A percentile compares a stretch with the other conserved stretches of the same genome.
Conservation (phyloP, 2,113 vertebrate species). For the Chrysemys picta region DNA sequence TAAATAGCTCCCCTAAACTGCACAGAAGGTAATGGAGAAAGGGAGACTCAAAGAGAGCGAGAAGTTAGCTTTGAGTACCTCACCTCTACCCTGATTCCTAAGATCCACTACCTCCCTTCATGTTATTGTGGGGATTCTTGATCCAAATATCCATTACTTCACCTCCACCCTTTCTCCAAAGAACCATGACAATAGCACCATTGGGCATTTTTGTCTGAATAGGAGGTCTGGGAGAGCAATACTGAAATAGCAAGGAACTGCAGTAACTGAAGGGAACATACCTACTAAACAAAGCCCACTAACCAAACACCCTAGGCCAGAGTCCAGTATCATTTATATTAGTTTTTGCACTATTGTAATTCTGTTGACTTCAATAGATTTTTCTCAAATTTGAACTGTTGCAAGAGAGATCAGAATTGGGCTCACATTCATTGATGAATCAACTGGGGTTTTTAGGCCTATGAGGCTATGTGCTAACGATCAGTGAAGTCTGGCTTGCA, state of each 20-base stretch:
- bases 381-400: background rate
- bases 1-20: slow-evolving; percentile 37
- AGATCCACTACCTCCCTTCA: slow-evolving; percentile 33
- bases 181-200: slow-evolving; percentile 3
- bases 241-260: background rate
- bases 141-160: slow-evolving; percentile 25
- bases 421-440: background rate
- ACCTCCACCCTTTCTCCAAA: slow-evolving; percentile 6
- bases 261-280: background rate
- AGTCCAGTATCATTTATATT: background rate
- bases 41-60: slow-evolving; percentile 6
- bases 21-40: slow-evolving; percentile 33
- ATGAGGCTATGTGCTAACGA: background rate
- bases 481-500: background rate
- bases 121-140: slow-evolving; percentile 9
- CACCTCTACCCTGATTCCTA: slow-evolving; percentile 25
- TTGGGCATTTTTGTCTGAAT: slow-evolving; percentile 41
- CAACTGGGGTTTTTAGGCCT: background rate
- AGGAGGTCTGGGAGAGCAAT: background rate
- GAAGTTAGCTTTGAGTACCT: slow-evolving; percentile 41
- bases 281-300: slow-evolving; percentile 30
- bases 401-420: background rate
- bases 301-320: background rate
- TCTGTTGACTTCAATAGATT: slow-evolving; percentile 9
- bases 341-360: background rate